Conservation (phyloP, 2,888 invertebrate species). For the Meta bourneti region DNA sequence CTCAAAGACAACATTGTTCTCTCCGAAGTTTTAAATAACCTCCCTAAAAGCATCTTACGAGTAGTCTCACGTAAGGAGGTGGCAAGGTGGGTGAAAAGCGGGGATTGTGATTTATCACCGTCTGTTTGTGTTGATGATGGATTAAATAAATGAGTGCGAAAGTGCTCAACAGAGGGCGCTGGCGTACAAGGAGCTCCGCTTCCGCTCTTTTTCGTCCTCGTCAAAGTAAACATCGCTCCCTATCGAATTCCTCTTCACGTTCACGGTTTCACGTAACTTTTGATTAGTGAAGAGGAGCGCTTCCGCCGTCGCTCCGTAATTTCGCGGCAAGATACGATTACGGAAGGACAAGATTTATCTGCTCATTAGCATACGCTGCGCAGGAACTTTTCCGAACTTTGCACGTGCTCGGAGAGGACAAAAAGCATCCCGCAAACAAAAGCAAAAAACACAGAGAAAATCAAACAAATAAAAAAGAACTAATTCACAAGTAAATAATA, state of each 20-base stretch:
- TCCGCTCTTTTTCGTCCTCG: background rate
- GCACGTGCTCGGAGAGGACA: background rate
- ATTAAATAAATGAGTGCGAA: slow-evolving; percentile 30
- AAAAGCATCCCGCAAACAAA: background rate
- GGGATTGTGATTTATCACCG: slow-evolving; percentile 43
- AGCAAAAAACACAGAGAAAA: background rate
- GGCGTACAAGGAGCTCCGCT: slow-evolving; percentile 17
- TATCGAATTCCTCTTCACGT: slow-evolving; percentile 23
- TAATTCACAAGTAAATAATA: background rate
- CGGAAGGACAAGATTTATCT: background rate
- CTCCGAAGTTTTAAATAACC: background rate
- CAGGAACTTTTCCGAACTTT: background rate
- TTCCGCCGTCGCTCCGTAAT: background rate
- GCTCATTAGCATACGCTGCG: background rate
- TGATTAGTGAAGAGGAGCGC: slow-evolving; percentile 20
- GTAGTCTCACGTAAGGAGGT: slow-evolving; percentile 19
- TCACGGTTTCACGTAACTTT: slow-evolving; percentile 42
- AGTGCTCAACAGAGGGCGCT: slow-evolving; percentile 65
- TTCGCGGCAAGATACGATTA: background rate
- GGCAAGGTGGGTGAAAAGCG: slow-evolving; percentile 23
- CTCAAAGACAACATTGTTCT: background rate
- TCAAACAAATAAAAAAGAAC: background rate
- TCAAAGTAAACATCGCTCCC: slow-evolving; percentile 28
- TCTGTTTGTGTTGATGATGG: slow-evolving; percentile 54
- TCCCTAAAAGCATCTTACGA: slow-evolving; percentile 9